Conservation (phyloP, 2,113 vertebrate genomes). For the human (Homo sapiens) region GRCh38 chr6:69183001-69183500, state of each 20-base stretch:
- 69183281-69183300: slow-evolving; percentile 61
- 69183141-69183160: slow-evolving; percentile 7
- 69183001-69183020: background rate
- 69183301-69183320: slow-evolving; percentile 64
- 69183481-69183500: slow-evolving; percentile 78
- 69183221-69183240: slow-evolving; percentile 61
- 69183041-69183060: background rate
- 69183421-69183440: slow-evolving; percentile 81
- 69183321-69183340: slow-evolving; percentile 79
- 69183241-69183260: slow-evolving; percentile 72
- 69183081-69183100: background rate
- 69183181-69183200: slow-evolving; percentile 55
- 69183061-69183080: background rate
- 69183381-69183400: slow-evolving; percentile 70
- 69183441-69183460: slow-evolving; percentile 82
- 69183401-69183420: slow-evolving; percentile 80
- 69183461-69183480: slow-evolving; percentile 82
- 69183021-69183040: background rate
- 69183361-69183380: slow-evolving; percentile 74
- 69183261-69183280: slow-evolving; percentile 64
- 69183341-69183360: slow-evolving; percentile 74
- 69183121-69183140: background rate
- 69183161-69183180: background rate
- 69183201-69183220: slow-evolving; percentile 63
- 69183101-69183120: background rate